Base-by-base conservation (phyloP, 1,140 invertebrate species). In the Ips typographus region DNA sequence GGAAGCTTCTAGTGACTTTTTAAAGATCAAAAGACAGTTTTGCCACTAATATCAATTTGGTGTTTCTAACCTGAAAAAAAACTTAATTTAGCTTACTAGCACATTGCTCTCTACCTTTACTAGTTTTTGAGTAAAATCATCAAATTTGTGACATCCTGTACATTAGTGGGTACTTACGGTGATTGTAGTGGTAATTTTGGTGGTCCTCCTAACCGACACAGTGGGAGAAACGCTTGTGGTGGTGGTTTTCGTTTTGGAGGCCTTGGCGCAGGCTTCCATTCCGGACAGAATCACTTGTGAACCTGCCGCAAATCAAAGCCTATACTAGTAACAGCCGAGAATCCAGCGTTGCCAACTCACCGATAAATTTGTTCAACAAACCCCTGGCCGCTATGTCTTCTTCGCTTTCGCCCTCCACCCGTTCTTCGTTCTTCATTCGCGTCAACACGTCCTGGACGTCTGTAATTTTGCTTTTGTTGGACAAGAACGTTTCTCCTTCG, bases 351-450 rank as follows among this genome's bases (percentile, higher is more conserved):
- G 8, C 8, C 2, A 55, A 47, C 41, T 8, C 41, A 63, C 68
- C 69, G 39, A 92, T 82, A 80, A 91, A 91, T 81, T 91, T 91
- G 82, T 92, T 92, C 39, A 92, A 84, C 69, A 92, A 81, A 63
- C 88, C 86, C 49, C 88, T 83, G 6, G 90, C 90, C 77, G 90
- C 87, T n/a, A 83, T 78, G 79, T 91, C 89, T 76, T 89, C 88
- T 51, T 72, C 77, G 1, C 79, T 85, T 76, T 90, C 88, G 4
- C 86, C 86, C 43, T 84, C 85, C 55, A 68, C 53, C 40, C 67
- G 57, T 1, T 75, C 77, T 74, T 78, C 75, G 57, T 75, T 89
- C 73, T 87, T 86, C 90, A 92, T 92, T 68, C 90, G 82, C 6
- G 84, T 85, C 1, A 92, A 81, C 1, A 91, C 88, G 79, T 92